Percentiles rank a stretch among this genome's conserved stretches.
Conservation (phyloP, 2,888 invertebrate species). For the Notodonta ziczac region DNA sequence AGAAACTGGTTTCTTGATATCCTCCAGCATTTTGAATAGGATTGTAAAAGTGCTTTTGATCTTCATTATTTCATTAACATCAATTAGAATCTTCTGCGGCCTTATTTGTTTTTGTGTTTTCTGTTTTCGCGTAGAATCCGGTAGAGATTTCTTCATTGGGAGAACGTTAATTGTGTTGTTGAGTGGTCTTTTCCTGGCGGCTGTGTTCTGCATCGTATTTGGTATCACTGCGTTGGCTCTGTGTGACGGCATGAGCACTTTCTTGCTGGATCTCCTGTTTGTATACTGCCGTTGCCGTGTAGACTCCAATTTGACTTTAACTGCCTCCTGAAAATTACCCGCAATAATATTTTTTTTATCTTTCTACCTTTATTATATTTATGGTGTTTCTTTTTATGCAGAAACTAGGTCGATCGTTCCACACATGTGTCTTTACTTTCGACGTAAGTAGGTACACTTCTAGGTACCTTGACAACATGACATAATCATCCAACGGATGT, state of each 20-base stretch:
- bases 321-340: constrained; percentile 35
- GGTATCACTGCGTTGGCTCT: constrained; percentile 58
- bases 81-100: constrained; percentile 35
- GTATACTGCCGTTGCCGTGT: constrained; percentile 46
- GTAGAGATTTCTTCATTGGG: constrained; percentile 47
- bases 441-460: too few species aligned
- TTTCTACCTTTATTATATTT: background rate
- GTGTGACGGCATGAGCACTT: constrained; percentile 52
- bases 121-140: constrained; percentile 56
- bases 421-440: too few species aligned
- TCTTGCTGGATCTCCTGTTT: constrained; percentile 52
- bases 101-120: constrained; percentile 22
- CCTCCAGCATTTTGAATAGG: constrained; percentile 52
- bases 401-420: background rate
- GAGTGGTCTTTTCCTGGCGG: constrained; percentile 46
- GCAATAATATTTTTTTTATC: background rate
- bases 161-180: constrained; percentile 27
- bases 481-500: too few species aligned
- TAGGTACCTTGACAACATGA: too few species aligned
- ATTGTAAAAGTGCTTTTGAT: constrained; percentile 53
- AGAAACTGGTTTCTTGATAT: constrained; percentile 42
- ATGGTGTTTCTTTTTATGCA: background rate
- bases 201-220: constrained; percentile 44
- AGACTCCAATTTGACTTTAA: constrained; percentile 42
- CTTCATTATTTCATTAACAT: constrained; percentile 45